Conservation (phyloP, 2,888 invertebrate genomes). For the Leucoptera coffeella region DNA sequence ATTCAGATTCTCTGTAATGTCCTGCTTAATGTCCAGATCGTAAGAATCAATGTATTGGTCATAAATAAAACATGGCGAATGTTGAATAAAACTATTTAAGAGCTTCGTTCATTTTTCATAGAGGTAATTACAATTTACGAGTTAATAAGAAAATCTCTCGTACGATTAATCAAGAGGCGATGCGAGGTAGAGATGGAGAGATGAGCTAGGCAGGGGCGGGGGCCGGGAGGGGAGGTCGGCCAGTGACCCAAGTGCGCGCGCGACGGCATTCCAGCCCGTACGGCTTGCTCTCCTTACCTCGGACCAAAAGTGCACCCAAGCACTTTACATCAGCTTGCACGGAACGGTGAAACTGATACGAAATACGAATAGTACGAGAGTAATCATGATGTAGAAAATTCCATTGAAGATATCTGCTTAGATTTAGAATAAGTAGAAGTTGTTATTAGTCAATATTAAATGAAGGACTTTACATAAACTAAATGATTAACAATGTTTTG, state of each 20-base stretch:
- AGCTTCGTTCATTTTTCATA: constrained; percentile 5
- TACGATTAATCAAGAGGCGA: constrained; percentile 38
- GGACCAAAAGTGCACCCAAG: constrained; percentile 6
- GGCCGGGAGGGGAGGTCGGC: constrained; percentile 21
- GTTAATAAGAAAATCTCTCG: constrained; percentile 19
- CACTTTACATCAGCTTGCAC: too few species aligned
- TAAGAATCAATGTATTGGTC: too few species aligned
- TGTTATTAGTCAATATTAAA: constrained; percentile 3
- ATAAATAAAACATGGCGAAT: constrained; percentile 3
- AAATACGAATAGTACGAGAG: too few species aligned
- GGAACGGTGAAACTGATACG: too few species aligned
- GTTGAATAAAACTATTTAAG: constrained; percentile 1
- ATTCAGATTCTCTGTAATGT: too few species aligned
- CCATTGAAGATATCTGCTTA: too few species aligned
- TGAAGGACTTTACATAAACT: too few species aligned
- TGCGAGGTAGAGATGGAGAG: constrained; percentile 26
- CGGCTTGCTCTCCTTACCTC: constrained; percentile 36
- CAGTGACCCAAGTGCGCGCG: constrained; percentile 28
- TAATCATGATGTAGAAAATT: too few species aligned
- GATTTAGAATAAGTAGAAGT: too few species aligned
- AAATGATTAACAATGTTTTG: too few species aligned
- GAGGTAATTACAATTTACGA: constrained; percentile 11
- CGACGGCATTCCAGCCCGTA: constrained; percentile 32
- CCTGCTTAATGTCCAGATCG: too few species aligned
- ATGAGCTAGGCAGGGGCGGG: constrained; percentile 10